Conservation (phyloP, 2,797 vertebrate genomes). For the Melanotaenia maccullochi region DNA sequence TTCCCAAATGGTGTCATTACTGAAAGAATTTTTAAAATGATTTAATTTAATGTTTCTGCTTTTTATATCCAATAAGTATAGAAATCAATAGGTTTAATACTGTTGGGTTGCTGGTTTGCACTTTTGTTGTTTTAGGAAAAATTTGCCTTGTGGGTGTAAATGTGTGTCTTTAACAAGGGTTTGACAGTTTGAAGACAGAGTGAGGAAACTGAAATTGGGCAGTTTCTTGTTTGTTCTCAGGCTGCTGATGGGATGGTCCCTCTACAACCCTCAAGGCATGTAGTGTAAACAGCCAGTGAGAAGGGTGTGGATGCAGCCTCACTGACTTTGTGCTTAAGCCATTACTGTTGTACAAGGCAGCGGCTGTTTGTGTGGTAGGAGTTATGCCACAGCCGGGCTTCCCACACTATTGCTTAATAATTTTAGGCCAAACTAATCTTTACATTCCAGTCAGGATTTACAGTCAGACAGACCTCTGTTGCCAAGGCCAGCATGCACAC, state of each 20-base stretch:
- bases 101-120: neutral
- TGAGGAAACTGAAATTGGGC: conserved; percentile 27
- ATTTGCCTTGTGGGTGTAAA: conserved; percentile 35
- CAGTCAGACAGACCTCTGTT: conserved; percentile 52
- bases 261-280: conserved; percentile 26
- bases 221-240: conserved; percentile 48
- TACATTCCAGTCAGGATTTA: conserved; percentile 72
- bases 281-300: conserved; percentile 43
- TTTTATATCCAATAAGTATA: neutral
- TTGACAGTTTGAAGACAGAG: conserved; percentile 35
- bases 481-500: conserved; percentile 47
- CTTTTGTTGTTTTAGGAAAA: conserved; percentile 21
- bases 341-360: conserved; percentile 50
- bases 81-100: neutral
- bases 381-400: conserved; percentile 42
- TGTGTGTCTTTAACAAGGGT: conserved; percentile 30
- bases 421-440: conserved; percentile 67
- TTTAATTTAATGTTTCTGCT: neutral
- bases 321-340: conserved; percentile 73
- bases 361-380: conserved; percentile 46
- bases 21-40: neutral
- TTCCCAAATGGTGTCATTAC: neutral
- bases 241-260: conserved; percentile 38
- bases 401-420: conserved; percentile 64
- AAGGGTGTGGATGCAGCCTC: conserved; percentile 55